A percentile compares a stretch with the other conserved stretches of the same genome.
Evolutionary conservation across 2,113 vertebrate genomes (phyloP).

Genomic region (Greenwoodochromis staneri): DNA sequence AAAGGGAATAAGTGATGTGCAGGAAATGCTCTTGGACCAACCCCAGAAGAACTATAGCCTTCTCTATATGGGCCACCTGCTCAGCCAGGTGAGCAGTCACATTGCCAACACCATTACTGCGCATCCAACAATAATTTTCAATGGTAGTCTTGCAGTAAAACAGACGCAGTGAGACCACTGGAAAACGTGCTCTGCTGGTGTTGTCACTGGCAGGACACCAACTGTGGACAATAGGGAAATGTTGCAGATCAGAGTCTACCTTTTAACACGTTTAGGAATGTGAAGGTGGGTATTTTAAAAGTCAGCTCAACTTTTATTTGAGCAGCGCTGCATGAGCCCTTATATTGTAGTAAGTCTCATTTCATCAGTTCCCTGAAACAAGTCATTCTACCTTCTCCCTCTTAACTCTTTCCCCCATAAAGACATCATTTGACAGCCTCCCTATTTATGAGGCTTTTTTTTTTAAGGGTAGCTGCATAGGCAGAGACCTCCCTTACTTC

Average conservation of each 20-base stretch:
- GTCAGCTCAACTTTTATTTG: background rate
- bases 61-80: background rate
- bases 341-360: background rate
- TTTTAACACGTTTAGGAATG: fast-evolving
- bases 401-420: background rate
- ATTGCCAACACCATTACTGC: background rate
- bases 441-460: background rate
- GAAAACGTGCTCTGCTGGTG: background rate
- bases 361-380: background rate
- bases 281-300: background rate
- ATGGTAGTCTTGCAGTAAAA: background rate
- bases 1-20: background rate
- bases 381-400: background rate
- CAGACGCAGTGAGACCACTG: background rate
- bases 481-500: background rate
- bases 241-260: background rate
- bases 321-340: background rate
- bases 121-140: background rate
- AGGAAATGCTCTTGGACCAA: background rate
- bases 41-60: background rate
- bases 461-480: background rate
- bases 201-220: background rate
- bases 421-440: fast-evolving
- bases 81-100: background rate
- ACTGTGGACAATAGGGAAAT: background rate